Percentiles rank a stretch among this genome's conserved stretches.
phyloP scores from a whole-genome alignment of 2,888 invertebrate species.

The Meghimatium bilineatum region DNA sequence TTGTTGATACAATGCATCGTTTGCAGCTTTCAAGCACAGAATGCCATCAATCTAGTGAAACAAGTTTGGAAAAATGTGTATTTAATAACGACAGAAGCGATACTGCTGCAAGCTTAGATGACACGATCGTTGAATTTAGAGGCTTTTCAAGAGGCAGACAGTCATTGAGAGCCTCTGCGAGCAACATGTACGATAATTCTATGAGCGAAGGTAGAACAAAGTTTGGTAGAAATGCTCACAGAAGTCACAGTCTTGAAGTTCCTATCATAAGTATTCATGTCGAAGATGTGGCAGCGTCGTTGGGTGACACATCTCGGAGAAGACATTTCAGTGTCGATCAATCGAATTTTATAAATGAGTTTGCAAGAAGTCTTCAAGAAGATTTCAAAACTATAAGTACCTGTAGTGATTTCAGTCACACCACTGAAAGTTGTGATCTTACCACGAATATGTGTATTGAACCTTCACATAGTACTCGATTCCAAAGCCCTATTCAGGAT shows the following conservation, averaged over 20 bases:
- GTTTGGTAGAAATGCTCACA: not conserved
- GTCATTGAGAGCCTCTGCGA: not conserved
- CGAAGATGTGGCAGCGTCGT: conserved; percentile 1
- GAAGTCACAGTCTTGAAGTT: conserved; percentile 32
- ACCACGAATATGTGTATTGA: not conserved
- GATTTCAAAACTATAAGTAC: not conserved
- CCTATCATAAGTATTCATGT: conserved; percentile 32
- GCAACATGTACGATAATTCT: not conserved
- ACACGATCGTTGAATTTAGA: conserved; percentile 10
- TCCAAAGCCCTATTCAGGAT: not conserved
- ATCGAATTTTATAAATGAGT: too few relatives aligned
- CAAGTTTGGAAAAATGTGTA: not conserved
- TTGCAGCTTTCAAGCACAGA: not conserved
- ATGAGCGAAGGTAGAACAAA: not conserved
- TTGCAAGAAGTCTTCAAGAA: not conserved
- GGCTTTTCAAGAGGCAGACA: not conserved
- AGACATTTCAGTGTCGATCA: not conserved
- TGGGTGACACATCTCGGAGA: not conserved
- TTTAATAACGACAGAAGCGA: not conserved
- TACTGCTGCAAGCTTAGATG: not conserved
- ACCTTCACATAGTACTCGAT: not conserved
- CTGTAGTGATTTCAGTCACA: not conserved
- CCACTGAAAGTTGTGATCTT: not conserved
- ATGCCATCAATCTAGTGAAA: not conserved
- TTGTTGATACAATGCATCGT: not conserved